Base-by-base conservation (phyloP, 2,797 vertebrate genomes). In the Enteromius trimaculatus region DNA sequence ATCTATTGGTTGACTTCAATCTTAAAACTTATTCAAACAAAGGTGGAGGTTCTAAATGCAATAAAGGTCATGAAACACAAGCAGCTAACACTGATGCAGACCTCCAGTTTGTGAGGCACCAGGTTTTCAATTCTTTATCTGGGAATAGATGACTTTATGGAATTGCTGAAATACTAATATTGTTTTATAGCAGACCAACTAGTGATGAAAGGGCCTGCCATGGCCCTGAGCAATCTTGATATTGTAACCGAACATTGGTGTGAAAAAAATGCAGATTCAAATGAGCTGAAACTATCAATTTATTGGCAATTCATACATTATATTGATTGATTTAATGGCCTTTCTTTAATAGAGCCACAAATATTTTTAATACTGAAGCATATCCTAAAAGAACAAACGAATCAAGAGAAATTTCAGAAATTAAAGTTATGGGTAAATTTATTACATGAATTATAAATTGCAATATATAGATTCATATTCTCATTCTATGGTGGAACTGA, bases 121-220 rank as follows among this genome's bases (percentile, higher is more conserved):
- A 95, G 0, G 89, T 98, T 51, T 96, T 98, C 87, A 95, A 94
- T 0, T 92, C 93, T 42, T 95, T 95, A 0, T 94, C 90, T 0
- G 96, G 97, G n/a, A 97, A 96, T 90, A 93, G 96, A 89, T 90
- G 95, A 83, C 90, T 92, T 0, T 93, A 97, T 66, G 95, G 93
- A 0, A 94, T 98, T 66, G 96, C 95, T 0, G 96, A 97, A 90
- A 94, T 98, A 79, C 90, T 98, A 82, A 93, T 98, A 29, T 90
- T 97, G 68, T 87, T 98, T 60, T 95, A 93, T 0, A 94, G 95
- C 11, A 94, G 94, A 87, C 89, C 90, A 16, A 97, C 96, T 19
- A 92, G 92, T 76, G 97, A 98, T 21, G 94, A 95, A 0, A 86
- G 93, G 90, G n/a, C 95, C 96, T 71, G 94, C 96, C 0, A 87